phyloP scores from a whole-genome alignment of 2,888 invertebrate species.

The Drosophila phalerata region DNA sequence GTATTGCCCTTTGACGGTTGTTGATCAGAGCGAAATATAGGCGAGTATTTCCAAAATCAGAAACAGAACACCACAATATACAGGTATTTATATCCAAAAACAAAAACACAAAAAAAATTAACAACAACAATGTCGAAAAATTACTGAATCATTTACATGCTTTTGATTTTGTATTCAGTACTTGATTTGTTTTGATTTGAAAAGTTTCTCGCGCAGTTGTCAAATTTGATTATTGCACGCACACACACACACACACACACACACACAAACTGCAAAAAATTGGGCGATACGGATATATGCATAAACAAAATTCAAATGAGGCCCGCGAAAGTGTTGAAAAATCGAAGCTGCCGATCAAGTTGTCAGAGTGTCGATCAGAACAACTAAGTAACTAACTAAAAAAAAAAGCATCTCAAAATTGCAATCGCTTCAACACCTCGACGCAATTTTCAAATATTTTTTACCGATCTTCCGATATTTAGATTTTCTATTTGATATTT shows the following conservation, averaged over 20 bases:
- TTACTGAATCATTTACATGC: constrained; percentile 52
- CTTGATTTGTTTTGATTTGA: constrained; percentile 59
- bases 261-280: constrained; percentile 54
- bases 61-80: constrained; percentile 4
- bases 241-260: constrained; percentile 11
- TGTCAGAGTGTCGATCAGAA: constrained; percentile 60
- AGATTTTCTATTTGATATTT: constrained; percentile 15
- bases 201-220: constrained; percentile 78
- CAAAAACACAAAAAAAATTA: constrained; percentile 9
- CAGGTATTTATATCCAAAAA: neutral
- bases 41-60: neutral
- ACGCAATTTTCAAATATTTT: constrained; percentile 39
- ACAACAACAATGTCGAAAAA: constrained; percentile 26
- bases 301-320: constrained; percentile 31
- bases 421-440: constrained; percentile 58
- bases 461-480: constrained; percentile 21
- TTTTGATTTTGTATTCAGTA: constrained; percentile 31
- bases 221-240: constrained; percentile 75
- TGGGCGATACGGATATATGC: neutral
- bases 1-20: neutral
- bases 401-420: constrained; percentile 33
- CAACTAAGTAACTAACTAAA: neutral
- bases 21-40: neutral
- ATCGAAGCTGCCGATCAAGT: constrained; percentile 49
- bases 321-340: constrained; percentile 45